Evolutionary conservation across 92 coral and sea anemone genomes (phyloP).

Genomic region (Umimayanthus kanabou): DNA sequence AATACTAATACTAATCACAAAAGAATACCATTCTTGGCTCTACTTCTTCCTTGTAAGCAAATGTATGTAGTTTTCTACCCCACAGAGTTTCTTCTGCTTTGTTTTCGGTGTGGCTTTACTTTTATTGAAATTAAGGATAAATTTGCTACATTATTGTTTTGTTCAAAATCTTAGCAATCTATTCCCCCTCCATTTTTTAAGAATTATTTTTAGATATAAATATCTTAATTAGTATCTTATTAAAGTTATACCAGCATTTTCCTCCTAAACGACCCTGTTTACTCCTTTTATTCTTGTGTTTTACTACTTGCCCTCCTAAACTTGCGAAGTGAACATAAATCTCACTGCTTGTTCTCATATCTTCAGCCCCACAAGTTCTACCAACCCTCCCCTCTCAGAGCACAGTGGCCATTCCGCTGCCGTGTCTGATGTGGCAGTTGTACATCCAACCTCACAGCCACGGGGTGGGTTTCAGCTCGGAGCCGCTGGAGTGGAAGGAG

Average conservation of each 20-base stretch:
- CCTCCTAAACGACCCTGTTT: neutral
- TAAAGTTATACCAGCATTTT: too few relatives aligned
- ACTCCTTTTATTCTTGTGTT: neutral
- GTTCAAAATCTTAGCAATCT: too few relatives aligned
- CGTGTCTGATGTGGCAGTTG: slow-evolving; percentile 78
- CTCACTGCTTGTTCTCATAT: neutral
- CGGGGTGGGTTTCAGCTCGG: slow-evolving; percentile 81
- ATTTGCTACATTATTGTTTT: too few relatives aligned
- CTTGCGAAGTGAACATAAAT: neutral
- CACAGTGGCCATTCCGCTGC: slow-evolving; percentile 76
- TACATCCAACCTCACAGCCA: slow-evolving; percentile 85
- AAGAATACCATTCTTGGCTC: too few relatives aligned
- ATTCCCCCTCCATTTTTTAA: too few relatives aligned
- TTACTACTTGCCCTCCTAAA: neutral
- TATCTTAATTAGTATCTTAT: neutral
- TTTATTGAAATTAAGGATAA: too few relatives aligned
- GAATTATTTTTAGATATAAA: neutral
- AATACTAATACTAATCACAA: too few relatives aligned
- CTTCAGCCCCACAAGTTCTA: slow-evolving; percentile 67
- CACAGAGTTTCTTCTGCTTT: too few relatives aligned
- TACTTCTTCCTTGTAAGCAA: too few relatives aligned
- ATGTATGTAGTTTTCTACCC: too few relatives aligned
- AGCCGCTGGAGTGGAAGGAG: slow-evolving; percentile 83
- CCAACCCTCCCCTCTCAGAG: slow-evolving; percentile 77
- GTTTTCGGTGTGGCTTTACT: too few relatives aligned